These are phyloP conservation scores for Polypterus senegalus DNA, from an alignment of 2,113 vertebrate genomes.

Conservation along the genomic window DNA sequence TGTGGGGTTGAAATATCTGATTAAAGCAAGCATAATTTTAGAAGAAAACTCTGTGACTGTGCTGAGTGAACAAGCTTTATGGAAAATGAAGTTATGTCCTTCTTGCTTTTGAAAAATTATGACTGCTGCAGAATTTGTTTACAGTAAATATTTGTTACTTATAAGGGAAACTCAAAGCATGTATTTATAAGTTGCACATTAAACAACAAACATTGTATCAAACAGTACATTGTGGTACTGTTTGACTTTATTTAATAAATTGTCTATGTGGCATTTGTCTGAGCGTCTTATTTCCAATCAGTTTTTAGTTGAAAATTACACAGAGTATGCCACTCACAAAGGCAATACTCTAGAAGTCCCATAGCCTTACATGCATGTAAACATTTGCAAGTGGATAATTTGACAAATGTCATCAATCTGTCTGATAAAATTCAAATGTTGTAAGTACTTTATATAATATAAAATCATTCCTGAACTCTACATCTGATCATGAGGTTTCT, in stretches of 20 bases:
- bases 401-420: background rate
- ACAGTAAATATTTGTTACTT: background rate
- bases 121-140: background rate
- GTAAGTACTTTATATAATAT: no score
- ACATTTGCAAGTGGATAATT: background rate
- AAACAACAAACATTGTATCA: background rate
- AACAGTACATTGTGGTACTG: background rate
- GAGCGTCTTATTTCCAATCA: background rate
- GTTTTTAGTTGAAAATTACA: background rate
- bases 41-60: constrained; percentile 1
- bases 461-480: no score
- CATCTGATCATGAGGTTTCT: no score
- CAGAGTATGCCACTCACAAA: background rate
- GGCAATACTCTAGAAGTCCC: background rate
- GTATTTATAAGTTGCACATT: background rate
- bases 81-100: background rate
- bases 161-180: background rate
- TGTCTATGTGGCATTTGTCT: background rate
- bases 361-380: no score
- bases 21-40: background rate
- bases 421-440: background rate
- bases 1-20: constrained; percentile 44
- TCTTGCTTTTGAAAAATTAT: background rate
- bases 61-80: background rate
- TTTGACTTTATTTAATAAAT: background rate